These are phyloP conservation scores for Candoia aspera DNA, from an alignment of 2,113 vertebrate genomes.

Conservation along the genomic window DNA sequence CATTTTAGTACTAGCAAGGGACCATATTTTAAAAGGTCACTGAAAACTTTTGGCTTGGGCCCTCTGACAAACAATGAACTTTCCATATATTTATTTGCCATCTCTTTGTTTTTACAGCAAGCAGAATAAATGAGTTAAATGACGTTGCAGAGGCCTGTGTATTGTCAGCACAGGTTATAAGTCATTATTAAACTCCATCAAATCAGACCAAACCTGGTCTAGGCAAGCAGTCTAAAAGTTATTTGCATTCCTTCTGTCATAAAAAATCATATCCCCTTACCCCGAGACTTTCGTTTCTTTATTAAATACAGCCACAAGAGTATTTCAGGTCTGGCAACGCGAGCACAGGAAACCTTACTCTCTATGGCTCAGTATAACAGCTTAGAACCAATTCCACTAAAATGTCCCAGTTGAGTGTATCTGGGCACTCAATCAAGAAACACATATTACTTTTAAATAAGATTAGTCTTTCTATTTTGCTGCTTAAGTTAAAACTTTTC, in stretches of 20 bases:
- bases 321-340: slow-evolving; percentile 83
- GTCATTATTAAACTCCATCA: slow-evolving; percentile 91
- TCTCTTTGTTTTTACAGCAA: slow-evolving; percentile 94
- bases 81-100: slow-evolving; percentile 91
- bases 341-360: slow-evolving; percentile 79
- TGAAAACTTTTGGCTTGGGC: slow-evolving; percentile 84
- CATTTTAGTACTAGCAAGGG: slow-evolving; percentile 89
- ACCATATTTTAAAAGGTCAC: slow-evolving; percentile 88
- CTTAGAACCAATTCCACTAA: slow-evolving; percentile 79
- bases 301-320: slow-evolving; percentile 87
- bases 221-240: slow-evolving; percentile 81
- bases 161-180: slow-evolving; percentile 97
- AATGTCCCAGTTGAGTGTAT: slow-evolving; percentile 81
- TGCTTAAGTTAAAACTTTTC: slow-evolving; percentile 87
- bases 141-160: slow-evolving; percentile 89
- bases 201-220: slow-evolving; percentile 82
- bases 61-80: slow-evolving; percentile 88
- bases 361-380: slow-evolving; percentile 79
- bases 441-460: slow-evolving; percentile 86
- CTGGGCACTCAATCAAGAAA: slow-evolving; percentile 84
- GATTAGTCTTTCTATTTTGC: slow-evolving; percentile 86
- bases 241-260: slow-evolving; percentile 88
- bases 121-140: slow-evolving; percentile 93
- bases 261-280: slow-evolving; percentile 90
- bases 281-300: slow-evolving; percentile 84